Evolutionary conservation across 2,113 vertebrate species (phyloP).

Genomic region (Naja naja): DNA sequence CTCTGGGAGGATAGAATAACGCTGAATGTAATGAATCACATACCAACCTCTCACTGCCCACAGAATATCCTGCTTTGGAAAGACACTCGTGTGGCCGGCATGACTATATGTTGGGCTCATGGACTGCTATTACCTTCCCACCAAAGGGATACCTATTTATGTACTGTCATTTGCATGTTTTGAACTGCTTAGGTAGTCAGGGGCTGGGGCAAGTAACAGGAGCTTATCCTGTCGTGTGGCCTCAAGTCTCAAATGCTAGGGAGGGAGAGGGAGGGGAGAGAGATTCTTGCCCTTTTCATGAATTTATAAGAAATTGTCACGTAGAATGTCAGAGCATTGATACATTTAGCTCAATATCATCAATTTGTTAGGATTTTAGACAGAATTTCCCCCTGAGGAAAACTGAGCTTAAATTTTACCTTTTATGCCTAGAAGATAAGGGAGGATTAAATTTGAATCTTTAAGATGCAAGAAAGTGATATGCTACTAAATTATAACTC

Average conservation of each 20-base stretch:
- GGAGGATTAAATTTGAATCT: not conserved
- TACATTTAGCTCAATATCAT: not conserved
- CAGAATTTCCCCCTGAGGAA: not conserved
- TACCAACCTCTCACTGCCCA: not conserved
- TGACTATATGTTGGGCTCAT: not conserved
- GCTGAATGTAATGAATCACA: not conserved
- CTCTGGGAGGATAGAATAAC: not conserved
- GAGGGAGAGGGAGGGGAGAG: not conserved
- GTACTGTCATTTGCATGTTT: not conserved
- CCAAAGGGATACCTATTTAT: not conserved
- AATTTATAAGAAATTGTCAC: not conserved
- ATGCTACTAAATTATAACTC: not conserved
- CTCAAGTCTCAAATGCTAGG: not conserved
- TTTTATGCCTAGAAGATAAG: not conserved
- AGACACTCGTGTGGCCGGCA: not conserved
- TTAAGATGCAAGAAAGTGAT: not conserved
- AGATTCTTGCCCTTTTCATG: not conserved
- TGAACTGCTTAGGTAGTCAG: not conserved
- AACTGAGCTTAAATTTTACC: not conserved
- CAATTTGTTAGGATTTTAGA: not conserved
- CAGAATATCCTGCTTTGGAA: not conserved
- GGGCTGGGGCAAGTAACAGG: not conserved
- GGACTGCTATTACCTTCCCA: not conserved
- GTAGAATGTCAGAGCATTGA: no score
- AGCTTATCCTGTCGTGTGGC: not conserved